These are phyloP conservation scores for Guaruba guarouba DNA, from an alignment of 2,113 vertebrate species.

Conservation along the genomic window DNA sequence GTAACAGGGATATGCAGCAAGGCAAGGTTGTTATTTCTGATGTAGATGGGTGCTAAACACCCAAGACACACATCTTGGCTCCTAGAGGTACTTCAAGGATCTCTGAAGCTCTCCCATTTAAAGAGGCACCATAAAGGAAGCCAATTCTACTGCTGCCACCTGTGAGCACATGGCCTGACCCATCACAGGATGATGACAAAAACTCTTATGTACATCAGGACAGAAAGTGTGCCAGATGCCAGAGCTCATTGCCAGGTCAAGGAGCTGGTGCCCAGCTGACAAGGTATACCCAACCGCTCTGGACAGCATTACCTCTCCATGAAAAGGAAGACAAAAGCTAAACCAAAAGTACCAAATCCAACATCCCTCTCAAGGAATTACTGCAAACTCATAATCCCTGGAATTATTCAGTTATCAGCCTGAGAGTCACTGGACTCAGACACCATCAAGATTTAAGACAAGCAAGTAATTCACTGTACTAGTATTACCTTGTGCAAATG, in stretches of 20 bases:
- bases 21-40: background rate
- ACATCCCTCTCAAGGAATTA: background rate
- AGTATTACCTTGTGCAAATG: background rate
- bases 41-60: background rate
- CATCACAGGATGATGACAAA: background rate
- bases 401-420: slow-evolving; percentile 6
- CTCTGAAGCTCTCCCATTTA: background rate
- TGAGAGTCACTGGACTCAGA: background rate
- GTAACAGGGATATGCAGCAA: background rate
- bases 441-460: background rate
- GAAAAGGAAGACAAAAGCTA: slow-evolving; percentile 30
- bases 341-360: background rate
- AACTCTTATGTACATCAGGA: background rate
- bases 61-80: background rate
- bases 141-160: background rate
- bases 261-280: background rate
- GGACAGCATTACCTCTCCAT: background rate
- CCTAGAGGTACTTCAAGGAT: background rate
- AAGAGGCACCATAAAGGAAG: background rate
- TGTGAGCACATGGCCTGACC: background rate
- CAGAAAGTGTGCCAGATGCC: background rate
- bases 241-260: background rate
- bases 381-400: background rate
- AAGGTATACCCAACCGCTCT: background rate
- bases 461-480: background rate